phyloP scores from a whole-genome alignment of 2,888 invertebrate genomes.

The Melieria crassipennis region DNA sequence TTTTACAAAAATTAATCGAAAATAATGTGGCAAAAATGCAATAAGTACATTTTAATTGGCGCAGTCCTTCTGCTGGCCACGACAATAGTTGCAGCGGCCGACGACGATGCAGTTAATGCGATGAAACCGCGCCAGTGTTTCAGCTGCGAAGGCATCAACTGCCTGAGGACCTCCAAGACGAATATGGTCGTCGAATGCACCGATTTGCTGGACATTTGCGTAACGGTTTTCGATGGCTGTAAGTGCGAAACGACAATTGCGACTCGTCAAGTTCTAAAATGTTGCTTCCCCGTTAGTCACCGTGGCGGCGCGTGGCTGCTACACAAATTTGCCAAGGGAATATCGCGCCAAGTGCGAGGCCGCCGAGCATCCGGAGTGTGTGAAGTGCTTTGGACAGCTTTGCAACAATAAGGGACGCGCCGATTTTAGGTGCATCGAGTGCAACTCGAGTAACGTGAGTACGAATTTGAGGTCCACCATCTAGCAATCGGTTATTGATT shows the following conservation, averaged over 20 bases:
- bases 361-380: conserved; percentile 48
- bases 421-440: conserved; percentile 56
- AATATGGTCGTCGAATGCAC: conserved; percentile 49
- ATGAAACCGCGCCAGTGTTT: conserved; percentile 49
- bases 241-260: conserved; percentile 29
- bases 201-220: conserved; percentile 59
- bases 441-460: conserved; percentile 53
- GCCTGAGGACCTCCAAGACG: conserved; percentile 50
- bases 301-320: conserved; percentile 56
- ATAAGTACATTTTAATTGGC: not conserved
- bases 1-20: not conserved
- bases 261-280: not conserved
- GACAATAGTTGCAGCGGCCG: not conserved
- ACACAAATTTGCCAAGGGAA: conserved; percentile 46
- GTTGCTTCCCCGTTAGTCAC: conserved; percentile 44
- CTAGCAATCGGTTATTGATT: conserved; percentile 6
- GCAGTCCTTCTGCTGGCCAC: not conserved
- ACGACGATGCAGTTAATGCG: conserved; percentile 35
- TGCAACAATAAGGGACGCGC: conserved; percentile 57
- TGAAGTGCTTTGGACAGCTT: conserved; percentile 52
- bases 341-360: conserved; percentile 52
- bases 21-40: not conserved
- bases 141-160: conserved; percentile 59
- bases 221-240: conserved; percentile 59
- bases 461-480: conserved; percentile 3